phyloP scores from a whole-genome alignment of 1,140 invertebrate species.

The Pseudomyrmex gracilis region DNA sequence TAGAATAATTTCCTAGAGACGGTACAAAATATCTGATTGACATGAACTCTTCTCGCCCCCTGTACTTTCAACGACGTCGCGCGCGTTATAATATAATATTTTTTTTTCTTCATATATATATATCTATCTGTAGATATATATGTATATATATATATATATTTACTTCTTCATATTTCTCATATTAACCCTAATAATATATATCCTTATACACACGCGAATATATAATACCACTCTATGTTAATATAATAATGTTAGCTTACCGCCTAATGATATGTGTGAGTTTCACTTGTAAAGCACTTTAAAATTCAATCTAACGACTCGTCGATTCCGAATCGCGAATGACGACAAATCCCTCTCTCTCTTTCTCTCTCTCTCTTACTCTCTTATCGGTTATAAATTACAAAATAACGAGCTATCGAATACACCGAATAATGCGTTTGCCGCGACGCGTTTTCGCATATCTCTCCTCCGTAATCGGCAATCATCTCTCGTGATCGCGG shows the following conservation, averaged over 20 bases:
- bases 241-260: conserved; percentile 76
- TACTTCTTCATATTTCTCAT: conserved; percentile 67
- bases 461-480: not conserved
- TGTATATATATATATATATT: conserved; percentile 67
- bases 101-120: conserved; percentile 60
- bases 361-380: no score
- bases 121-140: conserved; percentile 61
- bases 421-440: conserved; percentile 42
- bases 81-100: conserved; percentile 49
- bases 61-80: conserved; percentile 39
- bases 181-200: conserved; percentile 62
- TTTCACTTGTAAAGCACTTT: conserved; percentile 84
- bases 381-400: conserved; percentile 30
- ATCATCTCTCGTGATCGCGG: not conserved
- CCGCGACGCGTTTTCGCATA: conserved; percentile 11
- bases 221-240: conserved; percentile 63
- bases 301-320: conserved; percentile 80
- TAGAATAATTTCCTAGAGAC: conserved; percentile 72
- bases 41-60: conserved; percentile 62
- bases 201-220: conserved; percentile 53
- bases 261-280: conserved; percentile 83
- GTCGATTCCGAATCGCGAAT: conserved; percentile 50
- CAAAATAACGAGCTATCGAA: conserved; percentile 55
- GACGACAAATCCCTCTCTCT: conserved; percentile 37
- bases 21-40: conserved; percentile 81